Conservation (phyloP, 37 sponge, comb jelly and placozoan species). For the Eunapius fragilis region DNA sequence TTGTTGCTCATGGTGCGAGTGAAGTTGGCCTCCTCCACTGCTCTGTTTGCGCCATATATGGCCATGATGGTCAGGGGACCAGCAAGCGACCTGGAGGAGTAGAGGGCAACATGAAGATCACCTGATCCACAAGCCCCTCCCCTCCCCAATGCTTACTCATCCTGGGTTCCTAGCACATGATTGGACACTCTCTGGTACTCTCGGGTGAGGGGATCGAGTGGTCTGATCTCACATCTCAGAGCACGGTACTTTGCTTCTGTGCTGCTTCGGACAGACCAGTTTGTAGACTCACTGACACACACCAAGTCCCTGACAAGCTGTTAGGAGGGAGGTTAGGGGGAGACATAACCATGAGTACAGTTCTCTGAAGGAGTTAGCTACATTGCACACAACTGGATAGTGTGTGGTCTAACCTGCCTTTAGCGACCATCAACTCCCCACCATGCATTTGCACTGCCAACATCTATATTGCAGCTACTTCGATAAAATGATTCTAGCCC, state of each 20-base stretch:
- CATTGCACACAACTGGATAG: background rate
- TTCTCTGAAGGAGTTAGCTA: background rate
- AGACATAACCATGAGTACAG: background rate
- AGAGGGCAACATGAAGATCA: conserved; percentile 4
- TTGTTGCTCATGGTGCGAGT: conserved; percentile 76
- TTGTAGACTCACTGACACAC: conserved; percentile 87
- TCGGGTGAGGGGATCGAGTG: conserved; percentile 44
- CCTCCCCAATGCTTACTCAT: conserved; percentile 39
- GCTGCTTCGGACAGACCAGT: conserved; percentile 78
- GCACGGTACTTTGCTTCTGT: conserved; percentile 74
- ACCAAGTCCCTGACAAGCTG: conserved; percentile 87
- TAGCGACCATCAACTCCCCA: no score
- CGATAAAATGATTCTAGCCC: background rate
- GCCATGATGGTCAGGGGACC: conserved; percentile 20
- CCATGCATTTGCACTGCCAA: no score
- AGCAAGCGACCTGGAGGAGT: conserved; percentile 30
- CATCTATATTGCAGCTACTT: no score
- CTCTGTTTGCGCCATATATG: conserved; percentile 61
- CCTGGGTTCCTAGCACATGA: conserved; percentile 59
- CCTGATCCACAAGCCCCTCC: background rate
- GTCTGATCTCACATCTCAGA: conserved; percentile 83
- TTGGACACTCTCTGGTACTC: conserved; percentile 66
- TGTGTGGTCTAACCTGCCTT: no score
- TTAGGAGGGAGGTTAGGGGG: background rate
- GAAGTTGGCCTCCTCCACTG: conserved; percentile 83